These are phyloP conservation scores for Oncopeltus fasciatus DNA, from an alignment of 1,140 invertebrate genomes.

Conservation along the genomic window DNA sequence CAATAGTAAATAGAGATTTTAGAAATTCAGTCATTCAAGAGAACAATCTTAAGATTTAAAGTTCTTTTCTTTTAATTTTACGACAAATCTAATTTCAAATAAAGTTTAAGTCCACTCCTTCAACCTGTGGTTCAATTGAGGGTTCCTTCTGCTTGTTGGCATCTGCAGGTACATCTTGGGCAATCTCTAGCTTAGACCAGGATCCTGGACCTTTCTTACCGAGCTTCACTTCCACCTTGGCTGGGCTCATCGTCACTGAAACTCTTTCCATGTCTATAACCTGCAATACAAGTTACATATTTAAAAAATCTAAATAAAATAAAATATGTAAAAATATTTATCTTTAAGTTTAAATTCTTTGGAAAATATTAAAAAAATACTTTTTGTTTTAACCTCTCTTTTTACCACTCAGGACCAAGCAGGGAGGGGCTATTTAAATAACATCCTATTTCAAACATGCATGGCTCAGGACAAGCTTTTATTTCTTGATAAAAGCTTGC, in stretches of 20 bases:
- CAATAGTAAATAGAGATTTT: too few species aligned
- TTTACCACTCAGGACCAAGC: too few species aligned
- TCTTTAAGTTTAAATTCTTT: not conserved
- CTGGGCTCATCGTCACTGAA: constrained; percentile 61
- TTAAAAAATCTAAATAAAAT: not conserved
- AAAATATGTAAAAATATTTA: not conserved
- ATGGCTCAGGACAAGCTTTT: too few species aligned
- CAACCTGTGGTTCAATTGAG: not conserved
- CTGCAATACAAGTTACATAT: constrained; percentile 30
- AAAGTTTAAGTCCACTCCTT: constrained; percentile 10
- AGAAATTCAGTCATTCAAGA: too few species aligned
- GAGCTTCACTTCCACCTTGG: constrained; percentile 92
- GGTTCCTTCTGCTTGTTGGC: not conserved
- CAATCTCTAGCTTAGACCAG: constrained; percentile 63
- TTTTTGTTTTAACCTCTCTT: too few species aligned
- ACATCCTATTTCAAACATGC: too few species aligned
- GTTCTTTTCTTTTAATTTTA: too few species aligned
- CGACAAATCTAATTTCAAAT: constrained; percentile 6
- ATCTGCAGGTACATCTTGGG: not conserved
- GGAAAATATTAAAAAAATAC: too few species aligned
- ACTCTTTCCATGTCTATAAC: constrained; percentile 53
- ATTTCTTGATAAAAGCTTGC: too few species aligned
- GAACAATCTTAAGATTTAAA: too few species aligned
- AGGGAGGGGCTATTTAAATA: too few species aligned
- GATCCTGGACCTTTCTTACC: constrained; percentile 69